Evolutionary conservation across 2,888 invertebrate species (phyloP), one percentile per base, ranked within the genome.

Genomic region (Iphiclides podalirius): DNA sequence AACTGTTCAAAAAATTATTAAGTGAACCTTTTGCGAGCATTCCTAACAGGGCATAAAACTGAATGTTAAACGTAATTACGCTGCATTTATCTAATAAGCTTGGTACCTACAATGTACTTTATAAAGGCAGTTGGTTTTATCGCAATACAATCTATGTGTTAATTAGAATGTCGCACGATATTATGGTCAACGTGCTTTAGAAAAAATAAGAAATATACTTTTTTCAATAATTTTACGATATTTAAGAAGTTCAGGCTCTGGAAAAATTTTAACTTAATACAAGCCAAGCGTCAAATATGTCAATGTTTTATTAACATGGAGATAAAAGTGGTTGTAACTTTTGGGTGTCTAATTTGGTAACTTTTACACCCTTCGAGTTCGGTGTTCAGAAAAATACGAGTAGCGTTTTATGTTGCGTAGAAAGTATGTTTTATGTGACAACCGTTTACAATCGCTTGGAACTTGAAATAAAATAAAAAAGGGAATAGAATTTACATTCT

Each of bases 281-380:
- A 15, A 48, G 42, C 37, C 20, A 37, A 38, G 28, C 49, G 14
- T 44, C 35, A 49, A 44, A 49, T 49, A 38, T 39, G 49, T 44
- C 43, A 44, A 26, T 44, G 39, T 49, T 49, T 48, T 48, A 48
- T 35, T 44, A 43, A 44, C 39, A 49, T 16, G 35, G 33, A 43
- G 43, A 49, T 39, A 44, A 37, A 48, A 49, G 34, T 39, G 39
- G 43, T 34, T 44, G 49, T 54, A 52, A 54, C 54, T 52, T 54
- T 54, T 34, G 54, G 52, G 49, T 40, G 47, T 43, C 54, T 54
- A 52, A 54, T 54, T 54, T 44, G 13, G 52, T 20, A 49, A 52
- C 44, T 52, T 53, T 49, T 40, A 39, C 31, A 37, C 43, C 49
- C 44, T 49, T 49, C 39, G 39, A 44, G 49, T 44, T 44, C 49